phyloP scores from a whole-genome alignment of 2,113 vertebrate genomes.

The Elephas maximus region DNA sequence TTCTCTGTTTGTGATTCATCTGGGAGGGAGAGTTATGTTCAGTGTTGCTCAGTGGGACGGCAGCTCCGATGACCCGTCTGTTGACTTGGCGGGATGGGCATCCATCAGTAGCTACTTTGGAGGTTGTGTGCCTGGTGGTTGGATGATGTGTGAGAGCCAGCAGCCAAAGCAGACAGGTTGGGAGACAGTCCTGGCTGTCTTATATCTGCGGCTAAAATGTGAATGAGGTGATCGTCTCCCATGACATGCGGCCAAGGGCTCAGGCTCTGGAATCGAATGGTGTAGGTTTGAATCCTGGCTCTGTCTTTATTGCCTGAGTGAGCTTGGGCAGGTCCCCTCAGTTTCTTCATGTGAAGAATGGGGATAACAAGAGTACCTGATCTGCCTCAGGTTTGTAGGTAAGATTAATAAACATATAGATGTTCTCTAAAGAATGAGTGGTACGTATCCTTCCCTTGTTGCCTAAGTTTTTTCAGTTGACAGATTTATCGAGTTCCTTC shows the following conservation, averaged over 20 bases:
- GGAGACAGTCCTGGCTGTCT: not conserved
- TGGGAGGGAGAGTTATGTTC: not conserved
- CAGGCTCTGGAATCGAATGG: not conserved
- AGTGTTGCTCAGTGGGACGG: not conserved
- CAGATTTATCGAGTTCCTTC: not conserved
- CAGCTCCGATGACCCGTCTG: not conserved
- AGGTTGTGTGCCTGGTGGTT: rapidly evolving
- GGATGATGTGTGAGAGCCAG: not conserved
- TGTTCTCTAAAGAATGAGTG: not conserved
- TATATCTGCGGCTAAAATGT: not conserved
- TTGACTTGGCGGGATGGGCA: not conserved
- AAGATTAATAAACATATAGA: not conserved
- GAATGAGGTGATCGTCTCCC: not conserved
- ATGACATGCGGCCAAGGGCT: not conserved
- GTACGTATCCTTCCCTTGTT: not conserved
- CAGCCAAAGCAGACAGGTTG: not conserved
- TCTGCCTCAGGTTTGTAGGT: not conserved
- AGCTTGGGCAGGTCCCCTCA: not conserved
- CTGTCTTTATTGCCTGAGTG: not conserved
- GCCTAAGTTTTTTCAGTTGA: not conserved
- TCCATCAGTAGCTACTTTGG: not conserved
- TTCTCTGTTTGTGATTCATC: not conserved
- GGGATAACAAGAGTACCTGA: not conserved
- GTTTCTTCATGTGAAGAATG: not conserved
- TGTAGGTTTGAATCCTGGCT: not conserved